Conservation (phyloP, 2,888 invertebrate genomes). For the Anticlea derivata region DNA sequence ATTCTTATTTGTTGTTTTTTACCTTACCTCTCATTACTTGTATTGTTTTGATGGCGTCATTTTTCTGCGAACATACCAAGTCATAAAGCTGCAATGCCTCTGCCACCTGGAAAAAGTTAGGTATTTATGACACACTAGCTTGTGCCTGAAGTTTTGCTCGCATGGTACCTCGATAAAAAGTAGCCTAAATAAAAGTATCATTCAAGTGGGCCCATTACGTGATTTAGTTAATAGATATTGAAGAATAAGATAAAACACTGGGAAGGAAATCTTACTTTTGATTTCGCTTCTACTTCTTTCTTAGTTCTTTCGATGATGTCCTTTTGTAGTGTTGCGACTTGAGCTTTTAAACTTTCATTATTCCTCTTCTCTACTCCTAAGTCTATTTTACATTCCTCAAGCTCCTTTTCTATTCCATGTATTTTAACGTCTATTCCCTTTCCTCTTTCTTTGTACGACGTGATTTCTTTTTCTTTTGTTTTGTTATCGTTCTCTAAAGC, state of each 20-base stretch:
- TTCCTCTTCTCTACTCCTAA: constrained; percentile 62
- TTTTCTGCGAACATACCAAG: constrained; percentile 65
- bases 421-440: constrained; percentile 58
- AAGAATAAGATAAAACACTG: no score
- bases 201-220: no score
- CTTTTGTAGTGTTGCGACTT: constrained; percentile 59
- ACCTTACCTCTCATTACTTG: constrained; percentile 57
- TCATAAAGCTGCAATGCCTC: constrained; percentile 77
- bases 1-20: background rate
- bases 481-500: constrained; percentile 57
- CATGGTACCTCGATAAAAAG: no score
- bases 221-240: no score
- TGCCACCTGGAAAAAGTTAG: constrained; percentile 60
- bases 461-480: constrained; percentile 73
- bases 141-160: no score
- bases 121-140: no score
- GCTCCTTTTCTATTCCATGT: constrained; percentile 47
- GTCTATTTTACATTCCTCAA: constrained; percentile 64
- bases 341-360: constrained; percentile 59
- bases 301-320: constrained; percentile 59
- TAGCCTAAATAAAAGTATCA: no score
- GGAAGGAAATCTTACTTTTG: constrained; percentile 48
- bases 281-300: constrained; percentile 72
- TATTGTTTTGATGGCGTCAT: constrained; percentile 61
- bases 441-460: constrained; percentile 65